Evolutionary conservation across 1,140 invertebrate genomes (phyloP).

Genomic region (Doryteuthis pealeii): DNA sequence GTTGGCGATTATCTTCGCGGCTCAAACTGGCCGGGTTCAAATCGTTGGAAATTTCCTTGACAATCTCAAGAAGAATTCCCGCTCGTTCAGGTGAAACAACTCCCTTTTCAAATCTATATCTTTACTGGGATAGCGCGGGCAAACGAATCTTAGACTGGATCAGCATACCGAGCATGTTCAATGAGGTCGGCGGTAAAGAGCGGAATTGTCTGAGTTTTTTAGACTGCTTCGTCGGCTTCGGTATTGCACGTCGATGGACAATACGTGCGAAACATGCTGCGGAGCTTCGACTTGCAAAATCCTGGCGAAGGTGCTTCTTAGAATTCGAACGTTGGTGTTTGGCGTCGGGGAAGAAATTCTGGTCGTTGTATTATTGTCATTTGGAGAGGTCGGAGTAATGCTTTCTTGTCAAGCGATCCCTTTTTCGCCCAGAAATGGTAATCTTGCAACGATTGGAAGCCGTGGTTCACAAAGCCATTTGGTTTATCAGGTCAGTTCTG

Average conservation of each 20-base stretch:
- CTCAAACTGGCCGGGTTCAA: conserved; percentile 87
- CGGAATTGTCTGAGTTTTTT: conserved; percentile 49
- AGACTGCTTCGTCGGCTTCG: conserved; percentile 41
- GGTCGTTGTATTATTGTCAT: conserved; percentile 30
- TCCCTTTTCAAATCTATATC: conserved; percentile 48
- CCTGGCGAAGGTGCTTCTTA: conserved; percentile 62
- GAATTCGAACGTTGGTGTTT: conserved; percentile 58
- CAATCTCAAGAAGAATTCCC: conserved; percentile 91
- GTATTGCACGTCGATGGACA: conserved; percentile 30
- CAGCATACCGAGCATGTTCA: conserved; percentile 45
- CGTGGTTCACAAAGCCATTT: conserved; percentile 63
- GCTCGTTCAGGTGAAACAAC: conserved; percentile 76
- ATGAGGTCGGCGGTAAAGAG: conserved; percentile 47
- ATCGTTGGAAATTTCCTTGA: conserved; percentile 96
- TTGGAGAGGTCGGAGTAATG: conserved; percentile 44
- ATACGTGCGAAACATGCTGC: conserved; percentile 61
- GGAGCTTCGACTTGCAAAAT: conserved; percentile 63
- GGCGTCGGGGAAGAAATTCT: conserved; percentile 39
- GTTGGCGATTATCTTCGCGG: conserved; percentile 95
- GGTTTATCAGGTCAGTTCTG: conserved; percentile 62
- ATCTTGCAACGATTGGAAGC: conserved; percentile 59
- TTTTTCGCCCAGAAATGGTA: conserved; percentile 33
- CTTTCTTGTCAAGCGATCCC: conserved; percentile 34
- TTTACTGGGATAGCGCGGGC: conserved; percentile 49
- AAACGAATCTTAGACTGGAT: conserved; percentile 49